Conservation (phyloP, 2,113 vertebrate genomes). For the Benitochromis conjunctus region DNA sequence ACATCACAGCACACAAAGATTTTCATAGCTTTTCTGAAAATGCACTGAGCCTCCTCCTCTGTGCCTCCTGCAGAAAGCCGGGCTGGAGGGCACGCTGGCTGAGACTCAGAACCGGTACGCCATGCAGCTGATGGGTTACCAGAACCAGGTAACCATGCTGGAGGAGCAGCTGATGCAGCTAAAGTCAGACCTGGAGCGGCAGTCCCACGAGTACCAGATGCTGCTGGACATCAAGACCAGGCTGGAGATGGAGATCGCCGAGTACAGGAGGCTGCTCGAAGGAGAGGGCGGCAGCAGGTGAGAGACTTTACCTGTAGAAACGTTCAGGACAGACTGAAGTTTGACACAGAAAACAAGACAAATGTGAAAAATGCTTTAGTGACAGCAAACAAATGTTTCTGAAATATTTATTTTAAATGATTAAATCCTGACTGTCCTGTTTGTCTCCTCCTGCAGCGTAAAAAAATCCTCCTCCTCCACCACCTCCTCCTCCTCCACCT, state of each 20-base stretch:
- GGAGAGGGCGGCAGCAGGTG: neutral
- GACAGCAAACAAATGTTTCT: neutral
- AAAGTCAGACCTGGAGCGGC: conserved; percentile 72
- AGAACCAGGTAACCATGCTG: conserved; percentile 73
- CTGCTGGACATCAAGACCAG: conserved; percentile 81
- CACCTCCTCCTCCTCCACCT: neutral
- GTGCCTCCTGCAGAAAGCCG: conserved; percentile 74
- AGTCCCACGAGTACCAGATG: conserved; percentile 75
- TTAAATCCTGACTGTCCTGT: neutral
- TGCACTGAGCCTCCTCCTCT: neutral
- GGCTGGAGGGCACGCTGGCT: conserved; percentile 76
- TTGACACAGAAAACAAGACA: neutral
- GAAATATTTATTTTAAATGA: neutral
- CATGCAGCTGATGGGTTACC: conserved; percentile 66
- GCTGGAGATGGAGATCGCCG: conserved; percentile 84
- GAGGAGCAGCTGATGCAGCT: conserved; percentile 77
- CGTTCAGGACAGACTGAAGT: neutral
- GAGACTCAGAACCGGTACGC: conserved; percentile 79
- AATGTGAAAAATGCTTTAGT: neutral
- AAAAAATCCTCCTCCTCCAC: neutral
- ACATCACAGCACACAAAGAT: neutral
- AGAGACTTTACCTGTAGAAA: neutral
- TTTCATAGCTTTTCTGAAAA: neutral
- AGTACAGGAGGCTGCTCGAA: conserved; percentile 76
- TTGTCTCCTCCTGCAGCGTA: neutral